Evolutionary conservation across 2,113 vertebrate species (phyloP).

Genomic region (Platysternon megacephalum): DNA sequence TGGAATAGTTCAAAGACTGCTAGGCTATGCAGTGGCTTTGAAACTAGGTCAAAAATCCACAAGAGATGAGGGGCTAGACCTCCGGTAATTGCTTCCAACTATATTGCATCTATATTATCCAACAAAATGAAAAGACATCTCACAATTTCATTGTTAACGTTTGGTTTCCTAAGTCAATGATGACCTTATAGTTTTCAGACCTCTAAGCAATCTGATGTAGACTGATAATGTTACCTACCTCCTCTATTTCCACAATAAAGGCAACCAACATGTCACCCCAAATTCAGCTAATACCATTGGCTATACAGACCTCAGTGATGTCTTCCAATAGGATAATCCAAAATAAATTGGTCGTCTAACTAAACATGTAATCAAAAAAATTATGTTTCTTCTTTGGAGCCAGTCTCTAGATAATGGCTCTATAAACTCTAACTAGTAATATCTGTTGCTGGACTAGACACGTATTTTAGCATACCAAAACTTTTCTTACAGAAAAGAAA

Average conservation of each 20-base stretch:
- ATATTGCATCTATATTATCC: not conserved
- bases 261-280: not conserved
- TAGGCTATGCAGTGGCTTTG: slow-evolving; percentile 38
- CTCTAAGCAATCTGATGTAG: not conserved
- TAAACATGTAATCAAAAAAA: not conserved
- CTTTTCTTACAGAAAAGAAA: not conserved
- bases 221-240: not conserved
- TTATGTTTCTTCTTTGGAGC: not conserved
- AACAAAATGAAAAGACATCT: slow-evolving; percentile 23
- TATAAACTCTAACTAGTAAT: not conserved
- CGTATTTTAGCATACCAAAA: not conserved
- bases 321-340: not conserved
- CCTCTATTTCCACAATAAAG: not conserved
- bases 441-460: not conserved
- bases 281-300: not conserved
- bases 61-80: not conserved
- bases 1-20: slow-evolving; percentile 22
- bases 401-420: not conserved
- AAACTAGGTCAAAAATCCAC: slow-evolving; percentile 56
- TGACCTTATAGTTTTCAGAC: not conserved
- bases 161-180: not conserved
- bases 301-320: not conserved
- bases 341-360: not conserved
- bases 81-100: not conserved
- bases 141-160: not conserved